phyloP scores from a whole-genome alignment of 2,888 invertebrate genomes.

The Plebejus melissa region DNA sequence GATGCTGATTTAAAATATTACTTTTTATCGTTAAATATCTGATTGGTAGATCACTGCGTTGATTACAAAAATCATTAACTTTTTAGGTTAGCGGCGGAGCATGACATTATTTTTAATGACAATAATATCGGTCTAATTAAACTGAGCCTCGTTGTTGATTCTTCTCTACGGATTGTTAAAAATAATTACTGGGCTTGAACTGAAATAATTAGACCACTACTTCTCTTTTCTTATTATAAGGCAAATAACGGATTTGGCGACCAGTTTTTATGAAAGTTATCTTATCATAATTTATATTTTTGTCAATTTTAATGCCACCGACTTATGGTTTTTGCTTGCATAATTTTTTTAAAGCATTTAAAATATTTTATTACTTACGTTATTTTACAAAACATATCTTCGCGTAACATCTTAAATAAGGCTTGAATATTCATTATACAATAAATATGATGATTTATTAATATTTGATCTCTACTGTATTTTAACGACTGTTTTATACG shows the following conservation, averaged over 20 bases:
- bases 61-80: constrained; percentile 70
- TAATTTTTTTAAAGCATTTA: neutral
- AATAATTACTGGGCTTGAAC: neutral
- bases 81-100: constrained; percentile 58
- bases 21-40: constrained; percentile 69
- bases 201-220: neutral
- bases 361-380: constrained; percentile 4
- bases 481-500: constrained; percentile 28
- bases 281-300: neutral
- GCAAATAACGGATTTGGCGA: neutral
- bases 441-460: constrained; percentile 26
- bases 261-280: neutral
- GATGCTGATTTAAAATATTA: constrained; percentile 68
- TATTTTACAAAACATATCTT: constrained; percentile 4
- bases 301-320: neutral
- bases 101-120: constrained; percentile 51
- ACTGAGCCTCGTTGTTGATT: constrained; percentile 30
- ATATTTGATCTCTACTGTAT: constrained; percentile 1
- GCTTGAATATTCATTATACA: constrained; percentile 15
- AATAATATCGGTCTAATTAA: constrained; percentile 51
- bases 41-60: constrained; percentile 71
- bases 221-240: too few relatives aligned
- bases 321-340: neutral
- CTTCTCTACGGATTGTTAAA: neutral
- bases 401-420: constrained; percentile 18